phyloP scores from a whole-genome alignment of 2,888 invertebrate species.

The Orgyia antiqua region DNA sequence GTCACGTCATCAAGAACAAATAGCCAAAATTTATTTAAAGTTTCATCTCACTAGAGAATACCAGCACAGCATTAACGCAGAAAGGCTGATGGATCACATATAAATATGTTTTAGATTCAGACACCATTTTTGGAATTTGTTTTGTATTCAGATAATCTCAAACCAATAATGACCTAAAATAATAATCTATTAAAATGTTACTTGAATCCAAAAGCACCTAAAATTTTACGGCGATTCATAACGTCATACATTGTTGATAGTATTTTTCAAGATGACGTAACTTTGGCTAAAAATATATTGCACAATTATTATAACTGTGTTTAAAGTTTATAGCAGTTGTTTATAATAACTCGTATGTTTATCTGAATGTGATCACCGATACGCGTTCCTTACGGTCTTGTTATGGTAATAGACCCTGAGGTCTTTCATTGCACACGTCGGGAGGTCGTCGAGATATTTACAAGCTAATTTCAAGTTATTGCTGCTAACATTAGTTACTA shows the following conservation, averaged over 20 bases:
- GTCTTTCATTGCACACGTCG: background rate
- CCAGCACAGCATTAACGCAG: no score
- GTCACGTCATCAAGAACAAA: no score
- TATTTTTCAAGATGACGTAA: background rate
- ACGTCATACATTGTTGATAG: background rate
- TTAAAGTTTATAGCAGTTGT: constrained; percentile 2
- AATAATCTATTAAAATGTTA: no score
- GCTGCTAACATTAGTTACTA: background rate
- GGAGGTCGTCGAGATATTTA: constrained; percentile 1
- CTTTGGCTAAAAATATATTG: background rate
- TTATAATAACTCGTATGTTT: constrained; percentile 2
- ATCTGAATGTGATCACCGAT: constrained; percentile 1
- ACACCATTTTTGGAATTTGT: no score
- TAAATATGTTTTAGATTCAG: no score
- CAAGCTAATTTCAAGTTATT: background rate
- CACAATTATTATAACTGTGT: background rate
- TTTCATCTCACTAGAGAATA: no score
- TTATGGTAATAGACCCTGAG: constrained; percentile 5
- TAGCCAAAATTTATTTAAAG: no score
- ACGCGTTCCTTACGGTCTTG: constrained; percentile 2
- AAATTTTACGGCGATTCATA: background rate
- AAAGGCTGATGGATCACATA: no score
- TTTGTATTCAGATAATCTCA: no score
- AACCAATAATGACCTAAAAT: no score
- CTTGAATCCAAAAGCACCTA: background rate